Conservation (phyloP, 2,113 vertebrate species). For the Ploceus nigricollis region DNA sequence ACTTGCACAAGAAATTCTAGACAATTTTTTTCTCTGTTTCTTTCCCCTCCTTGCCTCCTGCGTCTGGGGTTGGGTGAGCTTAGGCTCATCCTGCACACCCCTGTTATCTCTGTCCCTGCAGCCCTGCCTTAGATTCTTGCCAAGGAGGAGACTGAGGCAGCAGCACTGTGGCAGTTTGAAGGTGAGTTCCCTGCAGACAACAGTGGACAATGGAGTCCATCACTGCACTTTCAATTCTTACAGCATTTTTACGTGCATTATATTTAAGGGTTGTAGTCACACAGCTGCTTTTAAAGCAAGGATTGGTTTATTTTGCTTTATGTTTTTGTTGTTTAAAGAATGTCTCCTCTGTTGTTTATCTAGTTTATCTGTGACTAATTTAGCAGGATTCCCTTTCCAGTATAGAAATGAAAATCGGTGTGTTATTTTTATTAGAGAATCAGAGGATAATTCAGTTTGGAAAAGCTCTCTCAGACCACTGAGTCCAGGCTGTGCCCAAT, state of each 20-base stretch:
- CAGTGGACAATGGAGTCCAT: not conserved
- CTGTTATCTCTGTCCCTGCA: not conserved
- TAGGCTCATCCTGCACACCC: not conserved
- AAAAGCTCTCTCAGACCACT: not conserved
- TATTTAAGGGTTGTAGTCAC: not conserved
- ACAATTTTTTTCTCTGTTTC: no score
- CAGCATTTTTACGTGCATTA: accelerated
- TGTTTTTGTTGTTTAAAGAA: not conserved
- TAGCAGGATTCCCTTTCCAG: not conserved
- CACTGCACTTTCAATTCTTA: not conserved
- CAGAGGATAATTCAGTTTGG: not conserved
- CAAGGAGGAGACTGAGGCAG: not conserved
- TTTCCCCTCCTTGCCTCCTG: not conserved
- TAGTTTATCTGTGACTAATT: not conserved
- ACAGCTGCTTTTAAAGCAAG: not conserved
- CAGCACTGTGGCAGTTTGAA: not conserved
- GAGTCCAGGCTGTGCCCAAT: not conserved
- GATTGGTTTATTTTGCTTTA: not conserved
- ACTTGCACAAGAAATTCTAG: not conserved
- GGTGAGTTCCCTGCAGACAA: not conserved
- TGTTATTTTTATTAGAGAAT: not conserved
- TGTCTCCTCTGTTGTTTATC: not conserved
- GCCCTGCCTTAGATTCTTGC: not conserved
- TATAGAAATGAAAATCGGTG: not conserved
- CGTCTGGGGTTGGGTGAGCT: not conserved